Conservation (phyloP, 2,797 vertebrate genomes). For the Rhabdomys pumilio region DNA sequence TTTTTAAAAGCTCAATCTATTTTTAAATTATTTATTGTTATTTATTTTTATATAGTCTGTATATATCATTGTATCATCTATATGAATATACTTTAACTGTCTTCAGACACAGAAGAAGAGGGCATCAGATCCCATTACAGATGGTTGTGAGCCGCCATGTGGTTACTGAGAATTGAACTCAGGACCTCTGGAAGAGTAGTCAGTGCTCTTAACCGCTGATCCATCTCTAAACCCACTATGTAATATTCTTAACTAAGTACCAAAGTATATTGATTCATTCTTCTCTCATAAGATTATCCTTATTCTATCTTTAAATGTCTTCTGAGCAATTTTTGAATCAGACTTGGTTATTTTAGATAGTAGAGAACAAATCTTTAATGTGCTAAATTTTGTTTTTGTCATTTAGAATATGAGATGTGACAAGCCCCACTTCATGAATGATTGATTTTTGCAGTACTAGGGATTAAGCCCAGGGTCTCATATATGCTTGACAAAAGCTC, state of each 20-base stretch:
- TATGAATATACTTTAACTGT: background rate
- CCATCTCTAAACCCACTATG: background rate
- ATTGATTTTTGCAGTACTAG: background rate
- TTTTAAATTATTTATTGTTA: background rate
- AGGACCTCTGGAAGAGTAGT: background rate
- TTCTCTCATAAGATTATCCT: constrained; percentile 41
- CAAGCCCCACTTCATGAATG: background rate
- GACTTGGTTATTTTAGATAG: constrained; percentile 54
- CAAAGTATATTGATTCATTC: constrained; percentile 41
- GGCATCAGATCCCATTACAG: background rate
- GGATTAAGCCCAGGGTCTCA: background rate
- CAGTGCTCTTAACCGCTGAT: background rate
- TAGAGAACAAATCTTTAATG: constrained; percentile 60
- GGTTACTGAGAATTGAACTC: background rate
- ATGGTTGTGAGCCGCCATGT: background rate
- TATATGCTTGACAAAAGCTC: background rate
- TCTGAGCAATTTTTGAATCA: constrained; percentile 23
- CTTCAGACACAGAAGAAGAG: background rate
- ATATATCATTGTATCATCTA: background rate
- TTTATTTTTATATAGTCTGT: background rate
- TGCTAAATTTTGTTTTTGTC: constrained; percentile 29
- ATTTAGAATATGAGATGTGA: background rate
- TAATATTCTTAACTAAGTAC: constrained; percentile 54
- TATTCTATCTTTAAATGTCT: constrained; percentile 61
- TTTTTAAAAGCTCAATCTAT: background rate